Evolutionary conservation across 2,888 invertebrate genomes (phyloP), one percentile per base, ranked within the genome.

Genomic region (Bembecia ichneumoniformis): DNA sequence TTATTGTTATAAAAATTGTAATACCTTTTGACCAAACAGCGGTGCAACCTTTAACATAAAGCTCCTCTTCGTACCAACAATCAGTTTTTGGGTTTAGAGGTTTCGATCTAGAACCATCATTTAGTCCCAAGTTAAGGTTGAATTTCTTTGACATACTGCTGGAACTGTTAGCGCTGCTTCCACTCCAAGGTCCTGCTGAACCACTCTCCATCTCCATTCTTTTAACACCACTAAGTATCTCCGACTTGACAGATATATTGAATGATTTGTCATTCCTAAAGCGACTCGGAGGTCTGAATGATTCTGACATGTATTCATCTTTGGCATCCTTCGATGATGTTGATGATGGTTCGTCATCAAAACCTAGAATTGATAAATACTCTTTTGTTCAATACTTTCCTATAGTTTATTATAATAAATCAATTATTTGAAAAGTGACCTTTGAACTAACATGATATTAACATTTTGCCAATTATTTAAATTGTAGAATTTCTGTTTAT

Each of bases 31-130:
- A 93, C 94, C 95, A 95, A 35, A 97, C 90, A 3, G 95, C 96
- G 14, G 94, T 93, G 66, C 94, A 91, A 1, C 94, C 95, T 62
- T 92, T 93, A 1, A 95, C 91, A 87, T 96, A 97, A 49, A 97
- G 80, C 71, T 97, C 97, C 71, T 97, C 96, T 76, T 96, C 96
- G 70, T 91, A 89, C 64, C 77, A 78, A 47, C 81, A 71, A 58
- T 84, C 86, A 20, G 81, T 82, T 60, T 82, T 82, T 40, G 74
- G 77, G 63, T 86, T 78, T 34, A 79, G 58, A 0, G 72, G 70
- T 50, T 74, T 67, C 46, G 66, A 59, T 47, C 62, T 75, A 0
- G 59, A 55, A 35, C 54, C 60, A 46, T 62, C 70, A 45, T 52
- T 66, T 7, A 64, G 64, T 1, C 65, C 63, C 1, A 63, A 63